Percentiles rank a stretch among this genome's conserved stretches.
Evolutionary conservation across 2,888 invertebrate genomes (phyloP).

Genomic region (Himalopsyche kuldschensis): DNA sequence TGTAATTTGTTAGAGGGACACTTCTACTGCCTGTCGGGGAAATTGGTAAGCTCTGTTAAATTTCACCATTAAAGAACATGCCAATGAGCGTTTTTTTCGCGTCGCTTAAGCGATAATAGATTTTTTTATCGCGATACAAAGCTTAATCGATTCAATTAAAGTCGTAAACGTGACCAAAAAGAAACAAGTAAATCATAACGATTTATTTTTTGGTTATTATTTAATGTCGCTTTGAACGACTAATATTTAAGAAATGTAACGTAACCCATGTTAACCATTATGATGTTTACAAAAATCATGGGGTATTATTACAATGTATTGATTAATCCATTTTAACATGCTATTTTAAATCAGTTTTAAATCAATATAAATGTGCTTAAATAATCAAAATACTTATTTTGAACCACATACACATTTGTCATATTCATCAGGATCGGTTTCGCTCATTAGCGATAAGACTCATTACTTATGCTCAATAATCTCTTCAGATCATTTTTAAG

Average conservation of each 20-base stretch:
- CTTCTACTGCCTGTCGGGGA: not conserved
- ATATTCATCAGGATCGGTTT: too few species aligned
- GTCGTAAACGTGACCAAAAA: not conserved
- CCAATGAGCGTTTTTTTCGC: not conserved
- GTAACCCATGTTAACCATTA: not conserved
- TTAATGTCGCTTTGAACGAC: not conserved
- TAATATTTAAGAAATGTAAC: not conserved
- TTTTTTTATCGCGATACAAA: conserved; percentile 6
- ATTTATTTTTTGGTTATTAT: not conserved
- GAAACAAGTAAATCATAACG: conserved; percentile 8
- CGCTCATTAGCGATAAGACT: too few species aligned
- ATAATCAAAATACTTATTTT: too few species aligned
- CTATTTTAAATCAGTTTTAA: too few species aligned
- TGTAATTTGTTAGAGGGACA: conserved; percentile 3
- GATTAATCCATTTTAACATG: not conserved
- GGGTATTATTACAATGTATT: not conserved
- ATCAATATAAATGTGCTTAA: too few species aligned
- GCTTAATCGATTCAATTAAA: conserved; percentile 15
- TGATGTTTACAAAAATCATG: not conserved
- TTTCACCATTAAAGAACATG: not conserved
- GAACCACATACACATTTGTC: too few species aligned
- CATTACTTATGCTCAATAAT: too few species aligned
- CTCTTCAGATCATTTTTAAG: too few species aligned
- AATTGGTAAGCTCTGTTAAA: not conserved
- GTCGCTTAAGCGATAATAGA: conserved; percentile 3